These are phyloP conservation scores for Thalassophryne amazonica DNA, from an alignment of 2,797 vertebrate species.

Conservation along the genomic window DNA sequence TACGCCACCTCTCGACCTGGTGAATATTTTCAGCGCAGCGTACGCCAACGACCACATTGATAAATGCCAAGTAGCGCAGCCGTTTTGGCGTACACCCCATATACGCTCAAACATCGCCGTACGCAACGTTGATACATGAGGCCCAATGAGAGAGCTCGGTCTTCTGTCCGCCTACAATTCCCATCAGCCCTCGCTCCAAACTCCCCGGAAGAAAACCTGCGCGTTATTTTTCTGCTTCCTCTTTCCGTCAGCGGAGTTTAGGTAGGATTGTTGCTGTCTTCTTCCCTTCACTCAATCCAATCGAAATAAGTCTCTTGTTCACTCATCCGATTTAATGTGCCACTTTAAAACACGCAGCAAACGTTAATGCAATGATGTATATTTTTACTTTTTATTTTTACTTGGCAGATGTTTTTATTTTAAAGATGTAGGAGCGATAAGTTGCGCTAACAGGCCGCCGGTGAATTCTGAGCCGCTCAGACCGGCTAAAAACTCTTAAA, in stretches of 20 bases:
- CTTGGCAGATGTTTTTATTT: background rate
- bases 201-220: slow-evolving; percentile 79
- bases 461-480: too few relatives aligned
- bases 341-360: background rate
- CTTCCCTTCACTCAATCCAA: slow-evolving; percentile 46
- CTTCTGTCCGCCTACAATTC: slow-evolving; percentile 51
- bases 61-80: too few relatives aligned
- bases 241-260: slow-evolving; percentile 82
- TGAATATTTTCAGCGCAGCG: too few relatives aligned
- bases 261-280: slow-evolving; percentile 56
- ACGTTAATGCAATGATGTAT: background rate
- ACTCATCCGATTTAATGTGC: slow-evolving; percentile 56
- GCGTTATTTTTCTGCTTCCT: slow-evolving; percentile 63
- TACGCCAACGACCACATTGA: too few relatives aligned
- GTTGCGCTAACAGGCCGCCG: too few relatives aligned
- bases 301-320: slow-evolving; percentile 54
- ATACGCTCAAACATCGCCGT: too few relatives aligned
- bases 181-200: slow-evolving; percentile 27
- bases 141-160: too few relatives aligned
- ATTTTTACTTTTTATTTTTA: too few relatives aligned
- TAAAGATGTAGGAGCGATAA: background rate
- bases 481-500: too few relatives aligned
- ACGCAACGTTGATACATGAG: too few relatives aligned
- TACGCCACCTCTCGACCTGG: too few relatives aligned
- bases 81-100: too few relatives aligned